These are phyloP conservation scores for Noctua pronuba DNA, from an alignment of 2,888 invertebrate species.

Conservation along the genomic window DNA sequence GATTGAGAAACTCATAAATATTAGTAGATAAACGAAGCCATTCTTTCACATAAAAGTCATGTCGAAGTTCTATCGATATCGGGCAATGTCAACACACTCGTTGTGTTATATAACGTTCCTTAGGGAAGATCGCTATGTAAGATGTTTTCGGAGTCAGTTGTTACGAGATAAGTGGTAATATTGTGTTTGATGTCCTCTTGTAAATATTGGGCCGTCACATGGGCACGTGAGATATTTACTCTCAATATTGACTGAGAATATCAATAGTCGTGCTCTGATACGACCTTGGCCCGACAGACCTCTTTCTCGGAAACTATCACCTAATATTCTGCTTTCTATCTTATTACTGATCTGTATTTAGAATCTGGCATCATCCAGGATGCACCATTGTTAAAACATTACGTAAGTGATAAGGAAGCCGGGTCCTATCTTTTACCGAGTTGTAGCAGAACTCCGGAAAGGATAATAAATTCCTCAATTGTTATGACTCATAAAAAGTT, in stretches of 20 bases:
- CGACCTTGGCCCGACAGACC: constrained; percentile 81
- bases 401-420: constrained; percentile 20
- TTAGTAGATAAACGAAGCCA: constrained; percentile 77
- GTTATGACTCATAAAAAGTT: constrained; percentile 55
- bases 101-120: constrained; percentile 75
- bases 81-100: constrained; percentile 78
- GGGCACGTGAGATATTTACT: constrained; percentile 89
- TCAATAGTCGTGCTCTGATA: constrained; percentile 84
- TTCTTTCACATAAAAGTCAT: constrained; percentile 79
- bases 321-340: constrained; percentile 55
- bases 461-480: constrained; percentile 58
- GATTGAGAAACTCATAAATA: constrained; percentile 80
- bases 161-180: constrained; percentile 89
- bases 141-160: constrained; percentile 84
- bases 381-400: constrained; percentile 18
- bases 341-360: constrained; percentile 34
- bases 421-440: constrained; percentile 8
- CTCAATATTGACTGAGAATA: constrained; percentile 86
- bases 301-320: constrained; percentile 74
- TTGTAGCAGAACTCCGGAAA: constrained; percentile 42
- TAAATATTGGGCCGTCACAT: constrained; percentile 87
- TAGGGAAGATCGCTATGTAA: constrained; percentile 80
- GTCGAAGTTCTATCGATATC: constrained; percentile 81
- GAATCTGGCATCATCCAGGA: constrained; percentile 19
- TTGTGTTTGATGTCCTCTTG: constrained; percentile 86